Base-by-base conservation (phyloP, 2,888 invertebrate genomes). In the Thymelicus sylvestris region DNA sequence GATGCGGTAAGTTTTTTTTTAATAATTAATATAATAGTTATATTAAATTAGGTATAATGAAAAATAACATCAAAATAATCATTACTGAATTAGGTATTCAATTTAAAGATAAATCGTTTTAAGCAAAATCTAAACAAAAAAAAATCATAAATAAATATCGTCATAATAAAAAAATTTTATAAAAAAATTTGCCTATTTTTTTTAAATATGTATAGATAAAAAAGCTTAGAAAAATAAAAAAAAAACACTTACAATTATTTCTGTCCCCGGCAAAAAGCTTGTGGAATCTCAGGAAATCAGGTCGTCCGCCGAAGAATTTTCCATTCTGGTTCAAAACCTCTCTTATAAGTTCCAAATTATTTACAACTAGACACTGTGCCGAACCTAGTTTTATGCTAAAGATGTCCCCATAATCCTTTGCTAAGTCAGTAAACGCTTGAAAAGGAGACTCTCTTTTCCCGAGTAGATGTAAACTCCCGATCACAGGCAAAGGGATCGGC, bases 211-310 rank as follows among this genome's bases (percentile, higher is more conserved):
- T n/a, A 2, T 59, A 55, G 59, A 13, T 2, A 50, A 52, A 50
- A 7, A 13, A n/a, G 60, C 6, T 13, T 44, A 52, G 7, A 38
- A 6, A 19, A 59, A 50, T 19, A 62, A 52, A 62, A n/a, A 62
- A 67, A 69, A 73, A 69, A 74, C 86, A 96, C 98, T 97, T 89
- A 98, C 97, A 97, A 85, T 97, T 97, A 88, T 97, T 97, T 69
- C 97, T 94, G 88, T 97, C 96, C 47, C 97, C 97, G 41, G 97
- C 97, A 86, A 98, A 98, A 8, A 98, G 95, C 76, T 96, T 95
- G 82, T 97, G 96, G 85, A 97, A 98, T 19, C 98, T 92, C 76
- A 96, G 85, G 86, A 97, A 97, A 84, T 97, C 96, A 0, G 98
- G 97, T 10, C 98, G 94, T 12, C 97, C 97, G 1, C 97, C 97